Evolutionary conservation across 2,888 invertebrate genomes (phyloP).

Genomic region (Pandemis heparana): DNA sequence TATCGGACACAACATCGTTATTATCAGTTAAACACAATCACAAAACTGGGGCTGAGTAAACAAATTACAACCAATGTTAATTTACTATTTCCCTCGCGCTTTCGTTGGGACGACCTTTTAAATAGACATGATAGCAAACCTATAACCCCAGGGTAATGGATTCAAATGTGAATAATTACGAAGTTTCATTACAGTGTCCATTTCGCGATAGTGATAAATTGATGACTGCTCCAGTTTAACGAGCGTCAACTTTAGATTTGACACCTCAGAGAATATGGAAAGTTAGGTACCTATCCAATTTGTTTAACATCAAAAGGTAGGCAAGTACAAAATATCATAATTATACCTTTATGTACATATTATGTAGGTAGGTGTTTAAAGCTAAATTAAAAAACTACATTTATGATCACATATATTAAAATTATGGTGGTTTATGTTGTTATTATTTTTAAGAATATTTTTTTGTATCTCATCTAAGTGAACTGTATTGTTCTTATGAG

Average conservation of each 20-base stretch:
- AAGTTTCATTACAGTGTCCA: background rate
- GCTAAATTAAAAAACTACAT: no score
- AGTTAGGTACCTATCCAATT: background rate
- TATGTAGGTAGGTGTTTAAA: no score
- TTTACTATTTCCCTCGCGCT: background rate
- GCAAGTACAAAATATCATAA: no score
- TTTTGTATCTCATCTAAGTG: no score
- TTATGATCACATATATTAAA: no score
- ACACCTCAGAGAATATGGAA: background rate
- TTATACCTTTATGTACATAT: no score
- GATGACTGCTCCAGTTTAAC: background rate
- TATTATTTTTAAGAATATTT: no score
- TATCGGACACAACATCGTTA: background rate
- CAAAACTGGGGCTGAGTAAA: background rate
- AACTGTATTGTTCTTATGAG: no score
- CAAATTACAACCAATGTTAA: background rate
- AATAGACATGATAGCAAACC: background rate
- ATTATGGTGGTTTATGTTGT: no score
- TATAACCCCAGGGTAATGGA: conserved; percentile 6
- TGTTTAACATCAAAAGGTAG: background rate
- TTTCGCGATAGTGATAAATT: background rate
- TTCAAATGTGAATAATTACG: background rate
- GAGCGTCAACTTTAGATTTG: background rate
- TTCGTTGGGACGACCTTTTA: conserved; percentile 7
- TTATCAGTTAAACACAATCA: background rate